phyloP scores from a whole-genome alignment of 92 coral and sea anemone genomes.

The Porites cylindrica region DNA sequence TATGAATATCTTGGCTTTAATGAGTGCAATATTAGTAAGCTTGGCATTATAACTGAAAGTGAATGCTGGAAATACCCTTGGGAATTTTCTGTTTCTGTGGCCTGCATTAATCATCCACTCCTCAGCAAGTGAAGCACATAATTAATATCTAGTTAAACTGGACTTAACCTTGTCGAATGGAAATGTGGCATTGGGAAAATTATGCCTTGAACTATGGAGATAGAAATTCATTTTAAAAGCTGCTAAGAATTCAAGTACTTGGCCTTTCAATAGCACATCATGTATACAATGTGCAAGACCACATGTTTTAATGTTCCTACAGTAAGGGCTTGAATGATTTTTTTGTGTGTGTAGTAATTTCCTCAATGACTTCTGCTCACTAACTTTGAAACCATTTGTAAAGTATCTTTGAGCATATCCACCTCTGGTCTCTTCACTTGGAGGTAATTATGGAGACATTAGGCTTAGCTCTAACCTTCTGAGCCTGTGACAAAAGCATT shows the following conservation, averaged over 20 bases:
- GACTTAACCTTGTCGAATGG: background rate
- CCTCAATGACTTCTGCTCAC: no score
- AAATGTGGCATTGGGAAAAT: background rate
- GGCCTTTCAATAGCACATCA: background rate
- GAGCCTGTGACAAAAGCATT: no score
- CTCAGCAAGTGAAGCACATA: background rate
- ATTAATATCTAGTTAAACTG: background rate
- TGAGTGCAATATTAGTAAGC: background rate
- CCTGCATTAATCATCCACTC: background rate
- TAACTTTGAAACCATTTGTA: no score
- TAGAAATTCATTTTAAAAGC: background rate
- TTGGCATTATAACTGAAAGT: conserved; percentile 7
- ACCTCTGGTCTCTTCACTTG: no score
- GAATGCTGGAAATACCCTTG: background rate
- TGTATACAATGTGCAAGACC: background rate
- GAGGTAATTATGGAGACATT: no score
- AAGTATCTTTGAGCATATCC: no score
- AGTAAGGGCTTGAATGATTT: background rate
- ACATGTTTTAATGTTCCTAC: background rate
- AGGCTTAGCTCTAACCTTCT: no score
- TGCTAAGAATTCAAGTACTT: background rate
- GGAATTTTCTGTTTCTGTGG: background rate
- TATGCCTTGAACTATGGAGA: background rate
- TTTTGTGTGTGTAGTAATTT: no score
- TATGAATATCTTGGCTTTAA: background rate